Evolutionary conservation across 2,888 invertebrate species (phyloP).

Genomic region (Aspidiotus destructor): DNA sequence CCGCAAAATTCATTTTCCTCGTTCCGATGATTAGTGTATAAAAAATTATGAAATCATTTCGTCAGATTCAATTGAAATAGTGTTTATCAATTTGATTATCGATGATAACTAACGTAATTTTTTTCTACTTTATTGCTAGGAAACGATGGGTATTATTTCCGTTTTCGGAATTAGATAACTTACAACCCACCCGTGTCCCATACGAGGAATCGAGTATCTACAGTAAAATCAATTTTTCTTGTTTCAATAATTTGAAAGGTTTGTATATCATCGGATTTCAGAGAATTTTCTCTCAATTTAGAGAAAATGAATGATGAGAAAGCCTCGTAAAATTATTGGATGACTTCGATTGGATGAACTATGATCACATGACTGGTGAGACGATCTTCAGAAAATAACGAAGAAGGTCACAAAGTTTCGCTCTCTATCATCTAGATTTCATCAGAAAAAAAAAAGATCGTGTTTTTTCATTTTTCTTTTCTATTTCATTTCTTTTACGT

Average conservation of each 20-base stretch:
- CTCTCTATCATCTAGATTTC: too few relatives aligned
- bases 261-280: background rate
- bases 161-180: conserved; percentile 53
- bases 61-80: background rate
- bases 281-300: background rate
- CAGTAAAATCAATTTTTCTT: conserved; percentile 68
- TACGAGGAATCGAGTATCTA: conserved; percentile 95
- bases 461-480: too few relatives aligned
- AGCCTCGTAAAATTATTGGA: background rate
- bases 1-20: too few relatives aligned
- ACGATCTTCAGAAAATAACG: background rate
- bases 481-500: too few relatives aligned
- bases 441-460: too few relatives aligned
- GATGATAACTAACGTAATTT: background rate
- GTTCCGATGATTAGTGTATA: too few relatives aligned
- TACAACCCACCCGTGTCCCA: conserved; percentile 76
- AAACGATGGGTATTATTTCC: conserved; percentile 90
- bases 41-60: background rate
- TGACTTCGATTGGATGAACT: background rate
- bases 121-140: conserved; percentile 44
- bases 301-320: background rate
- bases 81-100: background rate
- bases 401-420: too few relatives aligned
- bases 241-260: conserved; percentile 31
- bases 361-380: too few relatives aligned